phyloP scores from a whole-genome alignment of 2,797 vertebrate species.

The Cossypha caffra region DNA sequence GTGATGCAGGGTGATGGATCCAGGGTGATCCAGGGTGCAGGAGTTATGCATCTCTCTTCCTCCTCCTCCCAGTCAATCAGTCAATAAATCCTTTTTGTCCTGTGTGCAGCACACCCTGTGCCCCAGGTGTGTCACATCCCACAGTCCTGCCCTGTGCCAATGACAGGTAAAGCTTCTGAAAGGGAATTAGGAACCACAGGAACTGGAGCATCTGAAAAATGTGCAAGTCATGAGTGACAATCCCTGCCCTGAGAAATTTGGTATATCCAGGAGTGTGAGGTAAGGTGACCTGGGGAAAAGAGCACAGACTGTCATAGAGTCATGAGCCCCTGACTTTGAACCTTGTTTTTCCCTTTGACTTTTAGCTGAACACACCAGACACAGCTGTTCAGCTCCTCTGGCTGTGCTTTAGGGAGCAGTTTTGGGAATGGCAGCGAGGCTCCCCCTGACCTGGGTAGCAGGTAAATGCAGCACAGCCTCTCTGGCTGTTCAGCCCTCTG shows the following conservation, averaged over 20 bases:
- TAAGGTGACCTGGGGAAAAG: neutral
- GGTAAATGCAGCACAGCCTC: neutral
- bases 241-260: neutral
- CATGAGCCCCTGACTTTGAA: neutral
- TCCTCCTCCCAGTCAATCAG: fast-evolving
- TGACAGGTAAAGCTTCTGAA: neutral
- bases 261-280: neutral
- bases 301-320: fast-evolving
- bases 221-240: neutral
- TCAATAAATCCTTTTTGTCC: neutral
- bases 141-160: neutral
- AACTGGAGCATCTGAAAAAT: neutral
- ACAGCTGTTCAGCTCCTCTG: neutral
- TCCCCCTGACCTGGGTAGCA: neutral
- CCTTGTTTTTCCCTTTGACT: neutral
- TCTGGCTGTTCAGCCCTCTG: neutral
- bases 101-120: neutral
- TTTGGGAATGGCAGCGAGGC: neutral
- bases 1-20: neutral
- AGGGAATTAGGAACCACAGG: neutral
- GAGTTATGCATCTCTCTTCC: neutral
- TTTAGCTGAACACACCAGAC: neutral
- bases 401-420: neutral
- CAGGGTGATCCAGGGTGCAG: neutral
- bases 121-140: neutral